Percentiles rank a stretch among this genome's conserved stretches.
Conservation (phyloP, 1,140 invertebrate species). For the Caerostris darwini region DNA sequence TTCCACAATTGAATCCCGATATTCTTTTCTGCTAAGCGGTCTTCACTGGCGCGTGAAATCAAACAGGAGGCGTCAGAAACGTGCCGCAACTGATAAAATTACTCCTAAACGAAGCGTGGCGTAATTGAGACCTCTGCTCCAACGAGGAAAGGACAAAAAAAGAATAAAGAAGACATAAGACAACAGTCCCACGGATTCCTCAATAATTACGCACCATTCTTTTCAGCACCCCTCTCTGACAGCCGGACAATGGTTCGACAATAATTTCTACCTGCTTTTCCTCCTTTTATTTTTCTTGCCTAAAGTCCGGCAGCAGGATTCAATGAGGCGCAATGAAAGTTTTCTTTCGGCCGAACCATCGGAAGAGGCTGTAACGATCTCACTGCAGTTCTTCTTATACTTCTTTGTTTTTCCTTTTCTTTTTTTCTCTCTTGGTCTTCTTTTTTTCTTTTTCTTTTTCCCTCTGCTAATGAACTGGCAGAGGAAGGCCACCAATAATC, state of each 20-base stretch:
- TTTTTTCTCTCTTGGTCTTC: neutral
- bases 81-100: constrained; percentile 3
- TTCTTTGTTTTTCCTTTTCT: neutral
- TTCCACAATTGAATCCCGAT: constrained; percentile 18
- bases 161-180: neutral
- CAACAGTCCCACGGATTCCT: neutral
- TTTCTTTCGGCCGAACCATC: constrained; percentile 9
- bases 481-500: constrained; percentile 37
- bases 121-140: constrained; percentile 16
- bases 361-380: constrained; percentile 23
- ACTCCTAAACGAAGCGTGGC: constrained; percentile 11
- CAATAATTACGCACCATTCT: constrained; percentile 30
- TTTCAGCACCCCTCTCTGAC: neutral
- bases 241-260: constrained; percentile 32
- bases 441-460: neutral
- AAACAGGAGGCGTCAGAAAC: neutral
- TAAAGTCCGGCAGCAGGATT: constrained; percentile 41
- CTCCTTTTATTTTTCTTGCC: constrained; percentile 1
- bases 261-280: constrained; percentile 22
- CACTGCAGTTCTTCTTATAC: neutral
- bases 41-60: neutral
- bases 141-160: neutral
- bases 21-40: neutral
- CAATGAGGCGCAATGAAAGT: constrained; percentile 50
- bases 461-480: constrained; percentile 25